These are phyloP conservation scores for Brachionus koreanus DNA, from an alignment of 1,140 invertebrate genomes.

Conservation along the genomic window DNA sequence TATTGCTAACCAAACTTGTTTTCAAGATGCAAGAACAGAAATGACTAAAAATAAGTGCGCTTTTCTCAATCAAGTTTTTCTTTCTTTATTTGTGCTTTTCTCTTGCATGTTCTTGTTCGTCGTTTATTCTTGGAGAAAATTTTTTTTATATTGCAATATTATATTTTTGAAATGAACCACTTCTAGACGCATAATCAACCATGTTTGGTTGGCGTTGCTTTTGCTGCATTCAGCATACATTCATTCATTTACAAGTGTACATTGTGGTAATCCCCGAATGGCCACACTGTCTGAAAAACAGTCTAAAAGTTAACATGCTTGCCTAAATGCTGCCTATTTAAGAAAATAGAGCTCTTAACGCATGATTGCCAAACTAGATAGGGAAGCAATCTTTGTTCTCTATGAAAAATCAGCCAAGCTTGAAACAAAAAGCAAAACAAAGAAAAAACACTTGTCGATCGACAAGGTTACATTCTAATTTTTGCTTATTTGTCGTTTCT, in stretches of 20 bases:
- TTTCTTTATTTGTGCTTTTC: background rate
- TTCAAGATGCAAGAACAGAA: slow-evolving; percentile 39
- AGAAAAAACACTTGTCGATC: background rate
- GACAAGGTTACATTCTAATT: slow-evolving; percentile 4
- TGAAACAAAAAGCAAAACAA: background rate
- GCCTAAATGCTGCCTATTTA: background rate
- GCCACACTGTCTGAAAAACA: background rate
- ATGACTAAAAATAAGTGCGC: slow-evolving; percentile 42
- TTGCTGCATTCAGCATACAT: background rate
- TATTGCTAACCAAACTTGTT: background rate
- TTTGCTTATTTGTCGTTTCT: slow-evolving; percentile 27
- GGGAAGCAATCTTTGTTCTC: background rate
- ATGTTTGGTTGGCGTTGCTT: background rate
- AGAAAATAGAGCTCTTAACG: background rate
- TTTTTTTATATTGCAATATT: background rate
- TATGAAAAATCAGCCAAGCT: background rate
- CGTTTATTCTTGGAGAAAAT: background rate
- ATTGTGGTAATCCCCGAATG: background rate
- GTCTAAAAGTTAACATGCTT: slow-evolving; percentile 10
- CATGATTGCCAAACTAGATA: slow-evolving; percentile 2
- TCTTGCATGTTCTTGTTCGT: slow-evolving; percentile 25
- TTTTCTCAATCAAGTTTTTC: background rate
- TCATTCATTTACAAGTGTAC: background rate
- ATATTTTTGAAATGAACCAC: background rate
- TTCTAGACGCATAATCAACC: slow-evolving; percentile 22